Evolutionary conservation across 1,140 invertebrate species (phyloP), one percentile per base, ranked within the genome.

Genomic region (Microplitis mediator): DNA sequence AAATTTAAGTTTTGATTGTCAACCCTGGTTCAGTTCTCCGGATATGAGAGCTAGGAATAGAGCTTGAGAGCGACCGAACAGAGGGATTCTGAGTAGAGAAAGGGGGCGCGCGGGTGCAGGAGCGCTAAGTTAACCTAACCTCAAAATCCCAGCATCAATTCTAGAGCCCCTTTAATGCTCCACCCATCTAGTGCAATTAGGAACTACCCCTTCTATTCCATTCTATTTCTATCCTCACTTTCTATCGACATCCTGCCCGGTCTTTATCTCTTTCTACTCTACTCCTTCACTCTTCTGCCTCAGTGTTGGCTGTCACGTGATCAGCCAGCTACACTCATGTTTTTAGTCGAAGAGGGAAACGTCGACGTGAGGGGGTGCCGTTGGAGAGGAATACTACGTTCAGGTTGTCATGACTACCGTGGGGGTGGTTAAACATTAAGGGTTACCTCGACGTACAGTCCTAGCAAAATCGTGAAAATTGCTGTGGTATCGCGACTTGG

Each of bases 121-220:
- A 71, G 77, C 76, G 73, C 56, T 76, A 80, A 58, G 79, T 82
- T 80, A 83, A 83, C 79, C 81, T 82, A 84, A 81, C 83, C 82
- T 84, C 83, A 82, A 85, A 85, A 84, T 85, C 84, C 81, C 78
- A 82, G 82, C 82, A 84, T 85, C 82, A 85, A 84, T 84, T 84
- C 81, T 81, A 73, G 77, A 81, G 74, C 76, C 45, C 77, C 78
- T 78, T 75, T 76, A 78, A 77, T 79, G 78, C 84, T 75, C 77
- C 78, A 80, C 78, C 82, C 76, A 82, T 72, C 79, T 79, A 71
- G 79, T 78, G 82, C 82, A 84, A 85, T 85, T 84, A 84, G 82
- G 81, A 84, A 82, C 82, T 81, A 82, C 79, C 81, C 79, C 78
- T 81, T 80, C 81, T 79, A 77, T 82, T 76, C 79, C 78, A 82